Conservation (phyloP, 2,888 invertebrate species). For the Endomychus coccineus region DNA sequence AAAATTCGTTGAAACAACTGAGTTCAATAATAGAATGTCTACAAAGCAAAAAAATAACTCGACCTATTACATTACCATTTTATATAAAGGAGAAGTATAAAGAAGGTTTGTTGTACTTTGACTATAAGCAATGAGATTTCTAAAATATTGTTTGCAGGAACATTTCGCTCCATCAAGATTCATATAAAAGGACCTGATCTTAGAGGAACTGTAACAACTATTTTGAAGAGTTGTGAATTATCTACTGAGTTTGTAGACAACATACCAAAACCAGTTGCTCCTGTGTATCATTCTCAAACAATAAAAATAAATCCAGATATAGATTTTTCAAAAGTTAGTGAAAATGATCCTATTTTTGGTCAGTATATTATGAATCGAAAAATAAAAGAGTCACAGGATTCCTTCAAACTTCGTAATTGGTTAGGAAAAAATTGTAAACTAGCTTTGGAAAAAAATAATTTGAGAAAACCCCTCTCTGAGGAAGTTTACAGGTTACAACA, state of each 20-base stretch:
- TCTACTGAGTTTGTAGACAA: constrained; percentile 82
- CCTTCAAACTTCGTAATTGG: constrained; percentile 54
- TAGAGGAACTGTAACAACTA: constrained; percentile 64
- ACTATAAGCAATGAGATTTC: neutral
- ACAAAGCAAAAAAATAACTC: constrained; percentile 54
- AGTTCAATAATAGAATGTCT: constrained; percentile 79
- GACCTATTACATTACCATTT: constrained; percentile 65
- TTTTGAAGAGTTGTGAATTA: constrained; percentile 74
- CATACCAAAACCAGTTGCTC: constrained; percentile 46
- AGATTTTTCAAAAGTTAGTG: constrained; percentile 37
- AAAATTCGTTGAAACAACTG: constrained; percentile 79
- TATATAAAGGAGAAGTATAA: constrained; percentile 58
- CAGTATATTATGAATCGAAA: constrained; percentile 46
- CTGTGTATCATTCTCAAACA: constrained; percentile 9
- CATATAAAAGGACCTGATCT: constrained; percentile 61
- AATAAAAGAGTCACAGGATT: constrained; percentile 41
- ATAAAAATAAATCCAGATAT: constrained; percentile 24
- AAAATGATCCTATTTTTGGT: constrained; percentile 50
- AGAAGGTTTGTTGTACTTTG: constrained; percentile 18
- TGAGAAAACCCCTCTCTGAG: constrained; percentile 59
- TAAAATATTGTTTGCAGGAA: constrained; percentile 45
- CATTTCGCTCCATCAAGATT: constrained; percentile 68
- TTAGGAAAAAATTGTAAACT: constrained; percentile 59
- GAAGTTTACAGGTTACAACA: constrained; percentile 65
- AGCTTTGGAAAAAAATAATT: constrained; percentile 40